Conservation (phyloP, 2,888 invertebrate species). For the Electrophaes corylata region DNA sequence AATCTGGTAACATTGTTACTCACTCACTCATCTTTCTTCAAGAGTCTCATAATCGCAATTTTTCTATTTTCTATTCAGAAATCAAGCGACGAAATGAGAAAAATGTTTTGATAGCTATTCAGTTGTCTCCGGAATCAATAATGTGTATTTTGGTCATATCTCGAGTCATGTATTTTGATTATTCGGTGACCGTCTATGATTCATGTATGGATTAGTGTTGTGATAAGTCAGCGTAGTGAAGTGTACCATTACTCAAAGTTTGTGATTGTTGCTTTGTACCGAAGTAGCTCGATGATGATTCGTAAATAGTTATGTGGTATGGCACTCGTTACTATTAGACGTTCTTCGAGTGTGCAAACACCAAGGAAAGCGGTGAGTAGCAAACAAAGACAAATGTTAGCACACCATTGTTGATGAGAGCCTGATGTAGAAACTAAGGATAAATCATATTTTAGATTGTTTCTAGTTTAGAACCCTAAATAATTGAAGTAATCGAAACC, state of each 20-base stretch:
- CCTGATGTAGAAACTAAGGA: slow-evolving; percentile 40
- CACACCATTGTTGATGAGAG: slow-evolving; percentile 39
- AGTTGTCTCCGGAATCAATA: slow-evolving; percentile 41
- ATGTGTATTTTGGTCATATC: slow-evolving; percentile 45
- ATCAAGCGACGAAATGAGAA: slow-evolving; percentile 38
- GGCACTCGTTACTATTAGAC: slow-evolving; percentile 82
- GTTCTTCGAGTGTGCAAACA: slow-evolving; percentile 81
- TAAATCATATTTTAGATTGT: slow-evolving; percentile 8
- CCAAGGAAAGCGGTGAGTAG: slow-evolving; percentile 79
- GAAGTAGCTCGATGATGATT: slow-evolving; percentile 69
- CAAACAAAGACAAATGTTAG: slow-evolving; percentile 38
- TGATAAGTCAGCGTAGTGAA: slow-evolving; percentile 72
- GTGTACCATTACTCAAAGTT: slow-evolving; percentile 66
- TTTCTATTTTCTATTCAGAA: slow-evolving; percentile 44
- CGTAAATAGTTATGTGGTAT: slow-evolving; percentile 77
- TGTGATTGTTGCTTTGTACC: slow-evolving; percentile 69
- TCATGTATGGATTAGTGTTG: slow-evolving; percentile 65
- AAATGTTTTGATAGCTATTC: slow-evolving; percentile 43
- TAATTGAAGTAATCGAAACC: no score
- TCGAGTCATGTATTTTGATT: slow-evolving; percentile 45
- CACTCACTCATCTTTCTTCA: slow-evolving; percentile 34
- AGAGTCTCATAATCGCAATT: slow-evolving; percentile 36
- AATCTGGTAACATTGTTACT: no score
- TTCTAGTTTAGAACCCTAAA: no score
- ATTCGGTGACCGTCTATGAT: slow-evolving; percentile 58